Evolutionary conservation across 2,888 invertebrate species (phyloP), one percentile per base, ranked within the genome.

Genomic region (Lottia scabra): DNA sequence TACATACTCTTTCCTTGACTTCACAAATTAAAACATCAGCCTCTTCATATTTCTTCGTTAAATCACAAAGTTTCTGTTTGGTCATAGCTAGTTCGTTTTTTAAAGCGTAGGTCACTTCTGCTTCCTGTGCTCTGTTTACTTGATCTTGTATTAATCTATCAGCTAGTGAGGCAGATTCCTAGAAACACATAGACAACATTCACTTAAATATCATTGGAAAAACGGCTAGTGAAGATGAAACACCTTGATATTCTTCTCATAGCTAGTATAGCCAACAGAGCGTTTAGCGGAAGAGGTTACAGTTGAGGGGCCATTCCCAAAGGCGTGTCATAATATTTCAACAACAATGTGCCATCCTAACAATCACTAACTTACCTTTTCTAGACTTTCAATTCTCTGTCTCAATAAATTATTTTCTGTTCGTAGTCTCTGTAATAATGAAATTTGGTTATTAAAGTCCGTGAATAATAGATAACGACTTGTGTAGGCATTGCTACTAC

Each of bases 391-490:
- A 80, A 98, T 97, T 73, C 98, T 92, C 87, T 99, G 98, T 78
- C 97, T 93, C n/a, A 99, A 91, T 70, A 99, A 92, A 78, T 97
- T 94, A 89, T 99, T 99, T 91, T 99, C 99, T 79, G 98, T 96
- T 76, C 98, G 85, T 68, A 91, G 82, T 71, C 91, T 84, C 91
- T 91, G 87, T 76, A 89, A 88, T 65, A 73, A 72, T 65, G 68
- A 67, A 38, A 30, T 30, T n/a, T n/a, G n/a, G n/a, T n/a, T n/a
- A n/a, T n/a, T n/a, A n/a, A n/a, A n/a, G n/a, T n/a, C n/a, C n/a
- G n/a, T n/a, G n/a, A n/a, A n/a, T n/a, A n/a, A n/a, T n/a, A n/a
- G n/a, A n/a, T n/a, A n/a, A n/a, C n/a, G n/a, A n/a, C n/a, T n/a
- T n/a, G n/a, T n/a, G n/a, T n/a, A n/a, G n/a, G n/a, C n/a, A n/a